A percentile compares a stretch with the other conserved stretches of the same genome.
These are phyloP conservation scores for Drosophila nasuta DNA, from an alignment of 1,140 invertebrate genomes.

Conservation along the genomic window DNA sequence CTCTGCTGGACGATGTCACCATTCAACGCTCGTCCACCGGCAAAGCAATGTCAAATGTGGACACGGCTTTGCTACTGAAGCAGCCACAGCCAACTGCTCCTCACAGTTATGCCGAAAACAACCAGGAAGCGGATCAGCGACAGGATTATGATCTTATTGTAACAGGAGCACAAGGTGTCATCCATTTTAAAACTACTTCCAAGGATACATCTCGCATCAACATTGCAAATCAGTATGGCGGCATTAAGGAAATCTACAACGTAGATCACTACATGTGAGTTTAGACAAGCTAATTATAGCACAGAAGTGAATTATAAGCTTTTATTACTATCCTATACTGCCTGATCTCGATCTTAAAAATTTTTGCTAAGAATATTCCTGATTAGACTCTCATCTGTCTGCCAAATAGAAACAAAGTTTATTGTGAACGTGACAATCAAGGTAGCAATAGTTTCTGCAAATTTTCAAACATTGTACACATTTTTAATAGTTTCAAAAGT, in stretches of 20 bases:
- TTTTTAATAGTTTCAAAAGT: no score
- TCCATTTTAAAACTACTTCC: slow-evolving; percentile 40
- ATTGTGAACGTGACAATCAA: no score
- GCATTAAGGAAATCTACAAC: slow-evolving; percentile 71
- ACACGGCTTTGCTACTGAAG: slow-evolving; percentile 54
- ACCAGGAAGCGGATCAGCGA: slow-evolving; percentile 22
- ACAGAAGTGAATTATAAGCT: no score
- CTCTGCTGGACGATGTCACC: slow-evolving; percentile 63
- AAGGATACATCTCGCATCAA: slow-evolving; percentile 54
- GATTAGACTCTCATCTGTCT: no score
- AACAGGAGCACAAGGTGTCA: slow-evolving; percentile 43
- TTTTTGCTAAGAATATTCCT: no score
- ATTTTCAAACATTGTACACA: no score
- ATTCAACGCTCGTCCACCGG: slow-evolving; percentile 54
- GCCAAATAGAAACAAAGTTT: no score
- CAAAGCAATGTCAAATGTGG: slow-evolving; percentile 39
- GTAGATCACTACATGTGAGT: slow-evolving; percentile 74
- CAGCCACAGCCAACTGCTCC: slow-evolving; percentile 4
- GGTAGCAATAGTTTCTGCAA: no score
- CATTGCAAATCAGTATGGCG: slow-evolving; percentile 52
- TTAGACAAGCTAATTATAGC: not conserved
- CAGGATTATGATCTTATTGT: slow-evolving; percentile 33
- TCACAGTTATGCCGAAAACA: slow-evolving; percentile 46
- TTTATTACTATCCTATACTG: no score
- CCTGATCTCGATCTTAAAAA: no score